Base-by-base conservation (phyloP, 2,113 vertebrate genomes). In the Capra hircus region DNA sequence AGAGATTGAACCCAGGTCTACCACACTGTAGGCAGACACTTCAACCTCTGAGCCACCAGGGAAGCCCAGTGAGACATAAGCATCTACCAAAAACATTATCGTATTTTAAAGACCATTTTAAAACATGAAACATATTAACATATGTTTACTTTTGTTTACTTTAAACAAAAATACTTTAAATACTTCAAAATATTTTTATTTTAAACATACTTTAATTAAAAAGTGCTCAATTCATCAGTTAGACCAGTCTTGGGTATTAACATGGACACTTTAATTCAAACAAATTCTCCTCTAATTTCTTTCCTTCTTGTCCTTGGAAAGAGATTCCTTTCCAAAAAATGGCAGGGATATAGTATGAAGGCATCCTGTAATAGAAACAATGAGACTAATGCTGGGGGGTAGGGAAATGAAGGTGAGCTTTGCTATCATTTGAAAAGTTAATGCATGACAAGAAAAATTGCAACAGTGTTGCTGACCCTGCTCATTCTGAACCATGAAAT, bases 371-470 rank as follows among this genome's bases (percentile, higher is more conserved):
- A 78, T 36, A 64, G 43, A 90, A 92, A 90, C 53, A 74, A 90
- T 53, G 88, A 92, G 8, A 77, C 28, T 52, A 91, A 94, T 23
- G 50, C n/a, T 78, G 13, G 8, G 7, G 3, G 8, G 10, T 40
- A 7, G 10, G 33, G 59, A 21, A 91, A 48, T 33, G 50, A 97
- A 95, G 90, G 92, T 91, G 36, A 90, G 77, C 85, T 95, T 95
- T 80, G 67, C 64, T 94, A 85, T 93, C 81, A 94, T 92, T 90
- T 96, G 64, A 96, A 96, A 98, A 97, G 90, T 95, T 97, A 97
- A 94, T 77, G 86, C 23, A 50, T 33, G 60, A 97, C 67, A 86
- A 92, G 95, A 95, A 90, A 96, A 95, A 94, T 48, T 30, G 15
- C 60, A 94, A 48, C 53, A 36, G 19, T 88, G 88, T 94, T 96